These are phyloP conservation scores for Anhinga anhinga DNA, from an alignment of 2,113 vertebrate species.

Conservation along the genomic window DNA sequence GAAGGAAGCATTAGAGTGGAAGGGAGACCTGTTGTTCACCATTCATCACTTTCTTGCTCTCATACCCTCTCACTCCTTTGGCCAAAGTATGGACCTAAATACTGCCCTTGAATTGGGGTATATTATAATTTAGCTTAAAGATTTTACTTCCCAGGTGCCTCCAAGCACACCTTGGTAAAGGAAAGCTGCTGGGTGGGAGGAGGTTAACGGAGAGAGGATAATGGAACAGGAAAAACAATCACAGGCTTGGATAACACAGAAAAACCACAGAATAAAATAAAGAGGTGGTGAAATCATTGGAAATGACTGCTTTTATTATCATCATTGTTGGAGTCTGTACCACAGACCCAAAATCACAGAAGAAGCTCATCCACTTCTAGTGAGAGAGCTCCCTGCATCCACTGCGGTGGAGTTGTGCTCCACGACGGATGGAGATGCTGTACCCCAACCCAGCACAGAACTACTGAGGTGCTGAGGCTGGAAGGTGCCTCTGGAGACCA, in stretches of 20 bases:
- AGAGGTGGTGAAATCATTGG: slow-evolving; percentile 18
- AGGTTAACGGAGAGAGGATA: background rate
- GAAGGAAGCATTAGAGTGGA: background rate
- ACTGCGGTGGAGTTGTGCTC: background rate
- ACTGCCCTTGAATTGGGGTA: background rate
- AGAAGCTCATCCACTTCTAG: background rate
- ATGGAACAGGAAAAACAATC: background rate
- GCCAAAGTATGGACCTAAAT: background rate
- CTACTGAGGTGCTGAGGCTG: background rate
- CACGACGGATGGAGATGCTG: background rate
- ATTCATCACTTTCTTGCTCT: background rate
- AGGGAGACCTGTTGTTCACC: background rate
- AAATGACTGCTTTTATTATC: background rate
- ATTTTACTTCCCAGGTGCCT: background rate
- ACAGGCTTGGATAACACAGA: background rate
- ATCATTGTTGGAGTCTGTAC: background rate
- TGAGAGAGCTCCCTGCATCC: background rate
- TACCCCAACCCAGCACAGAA: background rate
- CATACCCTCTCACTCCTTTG: background rate
- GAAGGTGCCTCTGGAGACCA: background rate
- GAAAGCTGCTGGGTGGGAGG: background rate
- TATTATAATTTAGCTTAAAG: background rate
- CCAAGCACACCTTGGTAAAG: background rate
- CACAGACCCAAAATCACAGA: background rate
- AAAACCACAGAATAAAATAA: slow-evolving; percentile 25